Evolutionary conservation across 2,888 invertebrate genomes (phyloP).

Genomic region (Seira musarum): DNA sequence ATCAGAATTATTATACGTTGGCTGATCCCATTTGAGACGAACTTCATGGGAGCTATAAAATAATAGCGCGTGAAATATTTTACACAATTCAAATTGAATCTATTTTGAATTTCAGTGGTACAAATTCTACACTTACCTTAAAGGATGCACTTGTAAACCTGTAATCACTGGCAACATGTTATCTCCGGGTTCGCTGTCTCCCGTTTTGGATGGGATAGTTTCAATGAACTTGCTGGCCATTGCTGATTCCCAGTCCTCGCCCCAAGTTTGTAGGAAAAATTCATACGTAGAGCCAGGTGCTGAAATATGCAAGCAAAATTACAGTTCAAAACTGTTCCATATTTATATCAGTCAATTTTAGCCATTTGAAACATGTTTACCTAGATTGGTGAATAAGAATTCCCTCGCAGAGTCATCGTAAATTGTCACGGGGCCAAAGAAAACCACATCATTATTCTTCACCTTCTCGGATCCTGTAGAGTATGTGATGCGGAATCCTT

Average conservation of each 20-base stretch:
- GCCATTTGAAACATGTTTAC: conserved; percentile 31
- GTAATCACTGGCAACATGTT: conserved; percentile 49
- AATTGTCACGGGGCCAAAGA: conserved; percentile 64
- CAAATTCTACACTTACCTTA: conserved; percentile 58
- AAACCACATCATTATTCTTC: conserved; percentile 63
- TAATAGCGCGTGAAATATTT: too few species aligned
- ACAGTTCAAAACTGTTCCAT: conserved; percentile 4
- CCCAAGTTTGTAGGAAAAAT: conserved; percentile 64
- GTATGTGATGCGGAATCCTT: conserved; percentile 65
- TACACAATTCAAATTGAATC: too few species aligned
- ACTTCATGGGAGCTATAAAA: conserved; percentile 59
- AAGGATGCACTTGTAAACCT: conserved; percentile 62
- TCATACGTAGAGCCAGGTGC: conserved; percentile 62
- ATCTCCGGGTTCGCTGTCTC: conserved; percentile 20
- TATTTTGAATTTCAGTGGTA: too few species aligned
- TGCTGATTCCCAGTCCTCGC: conserved; percentile 63
- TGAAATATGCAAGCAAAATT: conserved; percentile 18
- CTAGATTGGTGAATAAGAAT: conserved; percentile 58
- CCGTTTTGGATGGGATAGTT: conserved; percentile 48
- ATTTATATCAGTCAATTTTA: not conserved
- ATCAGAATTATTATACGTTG: conserved; percentile 51
- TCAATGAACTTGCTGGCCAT: conserved; percentile 61
- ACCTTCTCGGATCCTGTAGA: conserved; percentile 60
- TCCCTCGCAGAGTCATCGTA: conserved; percentile 52
- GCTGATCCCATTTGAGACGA: conserved; percentile 63